Base-by-base conservation (phyloP, 2,888 invertebrate species). In the Andrena fulva region DNA sequence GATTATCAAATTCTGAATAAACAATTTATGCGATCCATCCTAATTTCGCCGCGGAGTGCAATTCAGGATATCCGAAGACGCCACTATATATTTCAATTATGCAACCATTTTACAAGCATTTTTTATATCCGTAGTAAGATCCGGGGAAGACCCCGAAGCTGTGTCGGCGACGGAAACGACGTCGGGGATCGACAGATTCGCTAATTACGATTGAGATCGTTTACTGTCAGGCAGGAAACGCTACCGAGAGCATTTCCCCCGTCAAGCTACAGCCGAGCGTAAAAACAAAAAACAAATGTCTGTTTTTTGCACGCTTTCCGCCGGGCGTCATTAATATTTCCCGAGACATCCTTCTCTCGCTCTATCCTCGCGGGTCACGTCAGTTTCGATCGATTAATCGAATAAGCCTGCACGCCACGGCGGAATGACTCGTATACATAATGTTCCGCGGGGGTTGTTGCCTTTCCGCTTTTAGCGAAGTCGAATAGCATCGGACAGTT, bases 381-480 rank as follows among this genome's bases (percentile, higher is more conserved):
- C 80, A 73, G 73, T 84, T 73, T 75, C 88, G 87, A 87, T 89
- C 89, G 86, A 89, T 89, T 86, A 85, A 89, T 89, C 85, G 84
- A 87, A 84, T 76, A 82, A 84, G 83, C 78, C 62, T 67, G 69
- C 88, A 82, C 80, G 78, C 86, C 35, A 72, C 52, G 70, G 54
- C 48, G 1, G 77, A 78, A 84, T 31, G 73, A 59, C 66, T 63
- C 70, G 35, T 42, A 27, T 50, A 72, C 35, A 10, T 60, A 75
- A 72, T 68, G 56, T 52, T 20, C 33, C 68, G 42, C 20, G 59
- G 10, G 62, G 50, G 33, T 60, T 33, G 66, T 72, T 48, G 62
- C 48, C 27, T 80, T 50, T 48, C 16, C 27, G 42, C 33, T 1
- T 54, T 48, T 27, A 12, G 35, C 2, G 10, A 8, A 50, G 24